phyloP scores from a whole-genome alignment of 2,797 vertebrate genomes.

The Dromococcyx pavoninus region DNA sequence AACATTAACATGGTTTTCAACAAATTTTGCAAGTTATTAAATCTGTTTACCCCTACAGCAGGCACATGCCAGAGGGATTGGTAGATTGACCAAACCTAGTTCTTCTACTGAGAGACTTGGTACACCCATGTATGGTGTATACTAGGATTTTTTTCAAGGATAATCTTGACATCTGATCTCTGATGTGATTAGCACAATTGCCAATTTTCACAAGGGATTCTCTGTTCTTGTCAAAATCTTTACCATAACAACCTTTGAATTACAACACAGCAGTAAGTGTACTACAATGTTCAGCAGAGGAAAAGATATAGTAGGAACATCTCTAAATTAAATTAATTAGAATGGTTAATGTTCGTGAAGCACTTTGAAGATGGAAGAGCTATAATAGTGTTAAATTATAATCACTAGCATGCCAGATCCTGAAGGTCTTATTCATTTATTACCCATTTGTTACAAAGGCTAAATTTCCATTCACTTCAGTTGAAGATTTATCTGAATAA shows the following conservation, averaged over 20 bases:
- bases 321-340: slow-evolving; percentile 74
- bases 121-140: neutral
- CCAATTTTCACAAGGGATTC: slow-evolving; percentile 71
- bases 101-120: slow-evolving; percentile 31
- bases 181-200: slow-evolving; percentile 71
- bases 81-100: slow-evolving; percentile 31
- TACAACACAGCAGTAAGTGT: slow-evolving; percentile 67
- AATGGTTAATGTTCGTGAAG: slow-evolving; percentile 54
- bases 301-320: slow-evolving; percentile 58
- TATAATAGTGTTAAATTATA: slow-evolving; percentile 55
- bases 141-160: slow-evolving; percentile 50
- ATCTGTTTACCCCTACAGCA: slow-evolving; percentile 14
- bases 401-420: slow-evolving; percentile 58
- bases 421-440: slow-evolving; percentile 60
- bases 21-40: slow-evolving; percentile 23
- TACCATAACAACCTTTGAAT: slow-evolving; percentile 70
- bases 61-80: neutral
- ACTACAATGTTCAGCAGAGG: slow-evolving; percentile 40
- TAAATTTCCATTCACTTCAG: slow-evolving; percentile 22
- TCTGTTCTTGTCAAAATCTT: slow-evolving; percentile 75
- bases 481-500: slow-evolving; percentile 26
- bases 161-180: slow-evolving; percentile 56
- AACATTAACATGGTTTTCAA: slow-evolving; percentile 44
- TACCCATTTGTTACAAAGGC: slow-evolving; percentile 41
- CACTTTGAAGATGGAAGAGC: slow-evolving; percentile 58